phyloP scores from a whole-genome alignment of 1,140 invertebrate genomes.

The Drosophila nannoptera region DNA sequence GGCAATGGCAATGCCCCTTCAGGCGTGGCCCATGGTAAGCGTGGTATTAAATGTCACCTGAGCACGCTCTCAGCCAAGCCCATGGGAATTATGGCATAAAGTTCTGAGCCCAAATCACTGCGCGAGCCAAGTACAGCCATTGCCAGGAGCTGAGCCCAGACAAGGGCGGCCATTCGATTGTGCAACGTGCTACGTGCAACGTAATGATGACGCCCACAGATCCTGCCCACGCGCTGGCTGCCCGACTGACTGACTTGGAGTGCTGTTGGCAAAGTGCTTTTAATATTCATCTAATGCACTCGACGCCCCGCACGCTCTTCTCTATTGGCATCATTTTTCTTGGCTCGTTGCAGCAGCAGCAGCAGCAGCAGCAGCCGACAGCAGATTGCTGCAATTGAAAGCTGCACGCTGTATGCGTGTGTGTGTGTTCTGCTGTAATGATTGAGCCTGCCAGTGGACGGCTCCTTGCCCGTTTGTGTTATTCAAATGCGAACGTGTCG shows the following conservation, averaged over 20 bases:
- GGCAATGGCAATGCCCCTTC: conserved; percentile 62
- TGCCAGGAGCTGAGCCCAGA: conserved; percentile 10
- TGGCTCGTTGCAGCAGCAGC: conserved; percentile 36
- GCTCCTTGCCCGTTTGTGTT: conserved; percentile 9
- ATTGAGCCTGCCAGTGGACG: conserved; percentile 36
- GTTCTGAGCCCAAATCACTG: conserved; percentile 19
- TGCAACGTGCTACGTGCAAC: conserved; percentile 53
- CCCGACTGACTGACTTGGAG: conserved; percentile 15
- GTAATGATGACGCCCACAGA: conserved; percentile 35
- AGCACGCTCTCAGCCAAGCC: conserved; percentile 3
- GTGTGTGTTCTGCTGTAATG: conserved; percentile 42
- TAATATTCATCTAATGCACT: conserved; percentile 77
- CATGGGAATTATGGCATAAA: conserved; percentile 24
- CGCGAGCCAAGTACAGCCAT: conserved; percentile 11
- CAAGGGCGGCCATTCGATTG: conserved; percentile 9
- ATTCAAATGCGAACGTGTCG: conserved; percentile 49
- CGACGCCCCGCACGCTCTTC: conserved; percentile 34
- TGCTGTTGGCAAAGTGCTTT: conserved; percentile 61
- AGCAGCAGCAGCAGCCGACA: conserved; percentile 10
- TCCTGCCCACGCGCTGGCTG: conserved; percentile 6
- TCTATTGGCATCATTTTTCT: conserved; percentile 60
- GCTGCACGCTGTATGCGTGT: conserved; percentile 8
- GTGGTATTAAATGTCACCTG: conserved; percentile 9
- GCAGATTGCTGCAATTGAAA: conserved; percentile 53
- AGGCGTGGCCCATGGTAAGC: neutral